A percentile compares a stretch with the other conserved stretches of the same genome.
Conservation (phyloP, 2,888 invertebrate genomes). For the Kryphioiulus occultus region DNA sequence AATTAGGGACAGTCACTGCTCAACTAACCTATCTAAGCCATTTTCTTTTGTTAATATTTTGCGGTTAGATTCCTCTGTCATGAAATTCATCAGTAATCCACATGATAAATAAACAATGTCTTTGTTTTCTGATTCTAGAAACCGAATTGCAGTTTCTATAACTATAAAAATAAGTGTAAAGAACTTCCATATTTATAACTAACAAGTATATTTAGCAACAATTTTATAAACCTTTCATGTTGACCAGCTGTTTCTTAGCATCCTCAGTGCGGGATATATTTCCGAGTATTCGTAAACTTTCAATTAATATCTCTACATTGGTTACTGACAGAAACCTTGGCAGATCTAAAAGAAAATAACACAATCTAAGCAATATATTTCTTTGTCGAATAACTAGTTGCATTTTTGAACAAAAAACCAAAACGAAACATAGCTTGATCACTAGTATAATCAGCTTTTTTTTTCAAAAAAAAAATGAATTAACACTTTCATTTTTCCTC, state of each 20-base stretch:
- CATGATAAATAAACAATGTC: constrained; percentile 78
- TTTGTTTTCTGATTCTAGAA: constrained; percentile 66
- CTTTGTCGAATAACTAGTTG: too few species aligned
- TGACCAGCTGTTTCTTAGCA: constrained; percentile 63
- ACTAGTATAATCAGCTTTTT: too few species aligned
- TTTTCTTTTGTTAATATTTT: constrained; percentile 67
- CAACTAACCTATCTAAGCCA: constrained; percentile 46
- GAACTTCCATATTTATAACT: neutral
- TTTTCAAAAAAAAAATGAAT: too few species aligned
- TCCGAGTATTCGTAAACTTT: constrained; percentile 81
- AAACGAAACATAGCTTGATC: too few species aligned
- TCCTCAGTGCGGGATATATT: constrained; percentile 77
- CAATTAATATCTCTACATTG: constrained; percentile 69
- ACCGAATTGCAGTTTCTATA: constrained; percentile 61
- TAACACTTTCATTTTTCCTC: too few species aligned
- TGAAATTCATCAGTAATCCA: constrained; percentile 83
- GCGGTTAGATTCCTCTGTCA: constrained; percentile 63
- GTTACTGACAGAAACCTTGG: constrained; percentile 57
- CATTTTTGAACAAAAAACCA: too few species aligned
- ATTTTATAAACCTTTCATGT: constrained; percentile 37
- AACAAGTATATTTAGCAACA: neutral
- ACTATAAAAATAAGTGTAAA: constrained; percentile 57
- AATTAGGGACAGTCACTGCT: neutral
- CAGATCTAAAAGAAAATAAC: constrained; percentile 53
- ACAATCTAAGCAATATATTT: neutral